Percentiles rank a stretch among this genome's conserved stretches.
phyloP scores from a whole-genome alignment of 2,888 invertebrate species.

The Agrochola litura region DNA sequence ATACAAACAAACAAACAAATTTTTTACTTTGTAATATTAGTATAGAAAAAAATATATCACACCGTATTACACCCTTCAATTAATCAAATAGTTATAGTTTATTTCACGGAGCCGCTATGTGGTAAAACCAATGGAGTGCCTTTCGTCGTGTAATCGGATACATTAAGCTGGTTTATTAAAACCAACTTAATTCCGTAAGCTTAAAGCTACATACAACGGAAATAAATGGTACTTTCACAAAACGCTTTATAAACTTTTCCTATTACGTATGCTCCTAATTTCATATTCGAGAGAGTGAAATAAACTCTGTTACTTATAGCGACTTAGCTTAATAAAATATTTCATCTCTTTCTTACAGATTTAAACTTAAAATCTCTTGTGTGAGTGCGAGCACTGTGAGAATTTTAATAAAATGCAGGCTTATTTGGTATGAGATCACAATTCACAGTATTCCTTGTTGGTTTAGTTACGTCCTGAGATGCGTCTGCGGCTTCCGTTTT shows the following conservation, averaged over 20 bases:
- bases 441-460: slow-evolving; percentile 68
- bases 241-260: slow-evolving; percentile 43
- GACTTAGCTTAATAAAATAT: slow-evolving; percentile 43
- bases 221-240: slow-evolving; percentile 59
- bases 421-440: slow-evolving; percentile 71
- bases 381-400: background rate
- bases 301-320: slow-evolving; percentile 29
- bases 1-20: no score
- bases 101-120: slow-evolving; percentile 20
- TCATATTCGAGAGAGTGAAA: slow-evolving; percentile 43
- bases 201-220: slow-evolving; percentile 42
- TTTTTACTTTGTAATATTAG: no score
- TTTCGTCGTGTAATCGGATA: slow-evolving; percentile 62
- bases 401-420: slow-evolving; percentile 30
- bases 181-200: slow-evolving; percentile 53
- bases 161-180: slow-evolving; percentile 59
- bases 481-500: slow-evolving; percentile 80
- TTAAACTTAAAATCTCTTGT: slow-evolving; percentile 26
- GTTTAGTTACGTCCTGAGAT: slow-evolving; percentile 72
- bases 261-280: slow-evolving; percentile 43
- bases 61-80: background rate
- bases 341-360: slow-evolving; percentile 31
- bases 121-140: slow-evolving; percentile 40
- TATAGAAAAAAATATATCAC: background rate
- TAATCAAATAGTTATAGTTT: slow-evolving; percentile 31